Percentiles rank a stretch among this genome's conserved stretches.
Evolutionary conservation across 2,797 vertebrate genomes (phyloP).

Genomic region (Vespertilio murinus): DNA sequence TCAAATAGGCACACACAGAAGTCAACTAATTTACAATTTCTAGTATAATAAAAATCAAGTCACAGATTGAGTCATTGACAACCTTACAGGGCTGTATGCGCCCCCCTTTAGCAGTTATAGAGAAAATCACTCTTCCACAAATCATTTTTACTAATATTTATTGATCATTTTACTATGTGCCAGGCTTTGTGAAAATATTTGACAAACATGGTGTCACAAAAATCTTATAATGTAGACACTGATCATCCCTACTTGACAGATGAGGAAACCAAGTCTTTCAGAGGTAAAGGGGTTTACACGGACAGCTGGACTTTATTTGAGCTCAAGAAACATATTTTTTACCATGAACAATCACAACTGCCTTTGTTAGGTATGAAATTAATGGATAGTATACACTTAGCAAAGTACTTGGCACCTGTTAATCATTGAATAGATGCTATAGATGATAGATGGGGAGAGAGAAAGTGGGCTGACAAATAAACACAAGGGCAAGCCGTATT

Average conservation of each 20-base stretch:
- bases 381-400: conserved; percentile 14
- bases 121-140: not conserved
- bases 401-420: not conserved
- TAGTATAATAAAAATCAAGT: not conserved
- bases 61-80: not conserved
- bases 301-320: not conserved
- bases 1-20: not conserved
- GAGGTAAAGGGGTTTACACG: not conserved
- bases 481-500: not conserved
- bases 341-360: not conserved
- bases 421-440: conserved; percentile 25
- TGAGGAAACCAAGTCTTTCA: not conserved
- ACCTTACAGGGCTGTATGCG: not conserved
- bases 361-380: not conserved
- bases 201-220: not conserved
- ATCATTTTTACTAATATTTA: not conserved
- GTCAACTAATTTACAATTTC: not conserved
- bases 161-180: not conserved
- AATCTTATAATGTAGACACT: not conserved
- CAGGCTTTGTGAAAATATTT: not conserved
- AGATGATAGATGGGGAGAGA: not conserved
- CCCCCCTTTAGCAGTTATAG: not conserved
- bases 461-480: not conserved
- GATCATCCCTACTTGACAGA: not conserved
- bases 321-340: not conserved